Evolutionary conservation across 2,113 vertebrate genomes (phyloP), one percentile per base, ranked within the genome.

Genomic region (Lagopus muta): DNA sequence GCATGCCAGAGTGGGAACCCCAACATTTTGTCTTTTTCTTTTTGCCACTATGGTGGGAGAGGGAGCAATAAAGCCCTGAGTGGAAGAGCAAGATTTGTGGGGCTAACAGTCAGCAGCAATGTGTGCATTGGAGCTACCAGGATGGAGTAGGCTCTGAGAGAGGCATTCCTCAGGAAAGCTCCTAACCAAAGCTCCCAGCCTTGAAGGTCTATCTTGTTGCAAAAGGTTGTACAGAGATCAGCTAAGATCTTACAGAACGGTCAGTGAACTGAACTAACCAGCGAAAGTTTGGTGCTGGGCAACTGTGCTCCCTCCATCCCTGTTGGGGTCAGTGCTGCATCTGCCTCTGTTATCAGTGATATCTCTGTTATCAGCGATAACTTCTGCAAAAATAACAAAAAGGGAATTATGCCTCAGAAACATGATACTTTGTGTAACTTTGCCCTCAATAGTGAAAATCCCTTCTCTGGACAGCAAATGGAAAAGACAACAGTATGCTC

Each of bases 211-310:
- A 27, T 72, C n/a, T 48, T 71, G 30, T 52, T 58, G n/a, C n/a
- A 36, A 32, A 66, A 75, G 36, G 24, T 43, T 62, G 38, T 85
- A 67, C 42, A 74, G 66, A 69, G 25, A 15, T 21, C 27, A 64
- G 24, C 21, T 67, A 1, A 0, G 30, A 30, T 30, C 52, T 78
- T 88, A 7, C 40, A 38, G 30, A 89, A 65, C 0, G 0, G 5
- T 52, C 40, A 34, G 45, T 47, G 65, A 57, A 27, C 18, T 61
- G 45, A 89, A 50, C 22, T 55, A 18, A n/a, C 79, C 34, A 28
- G 34, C 77, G 32, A 25, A 75, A 55, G 40, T 66, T 6, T 50
- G 50, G 25, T n/a, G 17, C 13, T 48, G 57, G 17, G 66, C 15
- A 82, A 25, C 42, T 62, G 57, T 71, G 75, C 38, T 78, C 12